A percentile compares a stretch with the other conserved stretches of the same genome.
Conservation (phyloP, 2,797 vertebrate genomes). For the Eremophila alpestris region DNA sequence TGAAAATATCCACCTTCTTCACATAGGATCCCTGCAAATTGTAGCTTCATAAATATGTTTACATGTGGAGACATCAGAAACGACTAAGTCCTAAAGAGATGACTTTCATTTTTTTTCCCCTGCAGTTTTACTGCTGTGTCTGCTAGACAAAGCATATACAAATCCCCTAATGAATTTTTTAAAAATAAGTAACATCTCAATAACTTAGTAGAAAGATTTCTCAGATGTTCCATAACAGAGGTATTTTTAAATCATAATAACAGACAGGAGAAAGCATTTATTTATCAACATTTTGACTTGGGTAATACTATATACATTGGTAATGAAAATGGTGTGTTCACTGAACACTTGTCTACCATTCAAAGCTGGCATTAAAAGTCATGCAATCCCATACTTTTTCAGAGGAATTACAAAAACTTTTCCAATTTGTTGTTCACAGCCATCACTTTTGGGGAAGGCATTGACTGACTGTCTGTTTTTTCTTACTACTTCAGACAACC, state of each 20-base stretch:
- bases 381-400: neutral
- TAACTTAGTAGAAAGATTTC: neutral
- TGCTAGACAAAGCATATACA: neutral
- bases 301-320: neutral
- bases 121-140: neutral
- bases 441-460: neutral
- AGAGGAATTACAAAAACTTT: neutral
- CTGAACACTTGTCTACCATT: neutral
- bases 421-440: neutral
- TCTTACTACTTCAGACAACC: neutral
- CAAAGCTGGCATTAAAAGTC: neutral
- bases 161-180: fast-evolving
- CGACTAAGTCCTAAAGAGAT: neutral
- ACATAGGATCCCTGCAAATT: neutral
- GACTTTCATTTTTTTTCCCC: neutral
- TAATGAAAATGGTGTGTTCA: neutral
- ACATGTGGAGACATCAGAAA: neutral
- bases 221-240: neutral
- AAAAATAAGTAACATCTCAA: neutral
- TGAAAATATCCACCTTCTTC: neutral
- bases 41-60: neutral
- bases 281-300: neutral
- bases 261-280: neutral
- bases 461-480: neutral
- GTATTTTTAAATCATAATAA: neutral